phyloP scores from a whole-genome alignment of 2,888 invertebrate genomes.

The Papilio gigon region DNA sequence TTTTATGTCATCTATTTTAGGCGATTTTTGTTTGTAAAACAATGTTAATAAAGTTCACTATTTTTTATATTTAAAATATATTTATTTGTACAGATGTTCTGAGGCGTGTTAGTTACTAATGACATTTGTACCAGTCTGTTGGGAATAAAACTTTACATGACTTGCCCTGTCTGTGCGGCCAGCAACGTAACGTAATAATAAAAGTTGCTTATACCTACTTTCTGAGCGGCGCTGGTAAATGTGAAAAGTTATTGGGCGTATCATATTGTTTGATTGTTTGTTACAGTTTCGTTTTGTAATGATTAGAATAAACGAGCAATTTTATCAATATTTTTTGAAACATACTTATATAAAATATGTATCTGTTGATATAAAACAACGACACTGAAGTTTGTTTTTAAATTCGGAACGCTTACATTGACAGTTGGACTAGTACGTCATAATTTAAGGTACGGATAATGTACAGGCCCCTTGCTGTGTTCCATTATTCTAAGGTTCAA shows the following conservation, averaged over 20 bases:
- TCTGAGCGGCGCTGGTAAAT: slow-evolving; percentile 16
- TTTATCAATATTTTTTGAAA: no score
- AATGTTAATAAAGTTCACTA: neutral
- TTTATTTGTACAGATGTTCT: slow-evolving; percentile 6
- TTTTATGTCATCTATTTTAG: no score
- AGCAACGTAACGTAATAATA: slow-evolving; percentile 25
- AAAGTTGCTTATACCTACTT: slow-evolving; percentile 17
- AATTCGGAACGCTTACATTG: no score
- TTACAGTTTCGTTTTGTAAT: neutral
- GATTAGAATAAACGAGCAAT: neutral
- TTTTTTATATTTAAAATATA: slow-evolving; percentile 3
- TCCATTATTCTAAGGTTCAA: no score
- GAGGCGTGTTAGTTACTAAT: slow-evolving; percentile 8
- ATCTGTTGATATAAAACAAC: no score
- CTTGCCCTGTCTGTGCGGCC: neutral
- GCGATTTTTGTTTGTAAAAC: no score
- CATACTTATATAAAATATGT: no score
- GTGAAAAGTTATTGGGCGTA: slow-evolving; percentile 24
- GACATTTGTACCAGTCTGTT: neutral
- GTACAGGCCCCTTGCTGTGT: no score
- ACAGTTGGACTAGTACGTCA: no score
- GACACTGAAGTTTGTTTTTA: no score
- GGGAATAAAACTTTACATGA: slow-evolving; percentile 12
- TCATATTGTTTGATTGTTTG: slow-evolving; percentile 25
- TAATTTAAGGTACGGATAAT: no score